Evolutionary conservation across 2,797 vertebrate species (phyloP).

Genomic region (Gouania willdenowi): DNA sequence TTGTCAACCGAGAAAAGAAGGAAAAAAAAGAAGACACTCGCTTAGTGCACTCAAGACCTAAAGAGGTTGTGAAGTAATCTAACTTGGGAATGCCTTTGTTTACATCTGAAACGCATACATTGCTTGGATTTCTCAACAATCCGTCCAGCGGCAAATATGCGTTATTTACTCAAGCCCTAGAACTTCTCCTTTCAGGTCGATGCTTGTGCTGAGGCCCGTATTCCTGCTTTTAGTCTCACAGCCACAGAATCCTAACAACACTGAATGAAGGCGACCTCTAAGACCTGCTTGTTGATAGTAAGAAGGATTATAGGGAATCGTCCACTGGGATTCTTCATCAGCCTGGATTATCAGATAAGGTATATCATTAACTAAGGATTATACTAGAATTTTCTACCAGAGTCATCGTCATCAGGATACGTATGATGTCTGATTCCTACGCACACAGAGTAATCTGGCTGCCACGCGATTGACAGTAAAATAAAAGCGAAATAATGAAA

Average conservation of each 20-base stretch:
- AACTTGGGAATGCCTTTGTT: slow-evolving; percentile 5
- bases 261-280: slow-evolving; percentile 24
- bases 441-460: slow-evolving; percentile 1
- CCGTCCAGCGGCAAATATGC: neutral
- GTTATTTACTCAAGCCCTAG: slow-evolving; percentile 14
- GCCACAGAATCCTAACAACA: slow-evolving; percentile 22
- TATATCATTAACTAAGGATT: slow-evolving; percentile 73
- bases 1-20: too few species aligned
- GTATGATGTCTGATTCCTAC: slow-evolving; percentile 1
- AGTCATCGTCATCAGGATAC: slow-evolving; percentile 25
- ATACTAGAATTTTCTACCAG: slow-evolving; percentile 30
- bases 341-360: slow-evolving; percentile 70
- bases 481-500: too few species aligned
- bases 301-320: slow-evolving; percentile 62
- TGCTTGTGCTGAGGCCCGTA: neutral
- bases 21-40: too few species aligned
- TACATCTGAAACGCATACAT: neutral
- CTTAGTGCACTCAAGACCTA: too few species aligned
- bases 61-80: too few species aligned
- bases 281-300: slow-evolving; percentile 21
- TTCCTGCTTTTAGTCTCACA: slow-evolving; percentile 9
- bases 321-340: slow-evolving; percentile 57
- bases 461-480: too few species aligned
- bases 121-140: slow-evolving; percentile 2
- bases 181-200: neutral